A percentile compares a stretch with the other conserved stretches of the same genome.
Evolutionary conservation across 1,140 invertebrate genomes (phyloP).

Genomic region (Heliothis virescens): DNA sequence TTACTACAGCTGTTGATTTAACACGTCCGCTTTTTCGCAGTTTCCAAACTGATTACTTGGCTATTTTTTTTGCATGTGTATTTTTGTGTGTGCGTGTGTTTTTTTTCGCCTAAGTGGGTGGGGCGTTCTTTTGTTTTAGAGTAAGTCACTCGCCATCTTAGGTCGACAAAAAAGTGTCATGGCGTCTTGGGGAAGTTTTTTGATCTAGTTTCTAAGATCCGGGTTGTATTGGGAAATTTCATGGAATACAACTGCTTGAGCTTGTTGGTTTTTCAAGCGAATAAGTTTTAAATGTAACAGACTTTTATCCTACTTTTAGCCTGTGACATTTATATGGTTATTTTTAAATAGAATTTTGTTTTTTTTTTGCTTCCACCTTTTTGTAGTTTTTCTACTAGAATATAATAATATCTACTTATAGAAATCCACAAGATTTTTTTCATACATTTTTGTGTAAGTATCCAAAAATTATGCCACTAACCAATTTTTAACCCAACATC

Average conservation of each 20-base stretch:
- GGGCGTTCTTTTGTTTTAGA: slow-evolving; percentile 84
- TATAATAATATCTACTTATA: too few species aligned
- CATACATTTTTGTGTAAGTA: too few species aligned
- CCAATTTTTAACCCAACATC: too few species aligned
- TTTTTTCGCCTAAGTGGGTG: slow-evolving; percentile 69
- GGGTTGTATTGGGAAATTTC: background rate
- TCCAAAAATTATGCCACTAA: too few species aligned
- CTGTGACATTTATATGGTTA: too few species aligned
- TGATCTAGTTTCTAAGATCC: slow-evolving; percentile 67
- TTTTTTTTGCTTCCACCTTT: too few species aligned
- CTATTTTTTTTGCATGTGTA: slow-evolving; percentile 53
- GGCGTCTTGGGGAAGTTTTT: slow-evolving; percentile 73
- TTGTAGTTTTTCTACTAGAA: too few species aligned
- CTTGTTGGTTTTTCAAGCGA: background rate
- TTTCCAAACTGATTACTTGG: slow-evolving; percentile 25
- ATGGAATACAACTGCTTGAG: background rate
- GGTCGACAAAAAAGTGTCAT: slow-evolving; percentile 83
- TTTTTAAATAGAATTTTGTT: too few species aligned
- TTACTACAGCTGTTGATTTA: slow-evolving; percentile 46
- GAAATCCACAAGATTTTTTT: too few species aligned
- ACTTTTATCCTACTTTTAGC: too few species aligned
- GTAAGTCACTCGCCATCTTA: slow-evolving; percentile 80
- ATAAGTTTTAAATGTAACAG: too few species aligned
- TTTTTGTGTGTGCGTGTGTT: slow-evolving; percentile 40
- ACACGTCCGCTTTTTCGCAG: slow-evolving; percentile 28